These are phyloP conservation scores for Phoebastria nigripes DNA, from an alignment of 2,797 vertebrate species.

Conservation along the genomic window DNA sequence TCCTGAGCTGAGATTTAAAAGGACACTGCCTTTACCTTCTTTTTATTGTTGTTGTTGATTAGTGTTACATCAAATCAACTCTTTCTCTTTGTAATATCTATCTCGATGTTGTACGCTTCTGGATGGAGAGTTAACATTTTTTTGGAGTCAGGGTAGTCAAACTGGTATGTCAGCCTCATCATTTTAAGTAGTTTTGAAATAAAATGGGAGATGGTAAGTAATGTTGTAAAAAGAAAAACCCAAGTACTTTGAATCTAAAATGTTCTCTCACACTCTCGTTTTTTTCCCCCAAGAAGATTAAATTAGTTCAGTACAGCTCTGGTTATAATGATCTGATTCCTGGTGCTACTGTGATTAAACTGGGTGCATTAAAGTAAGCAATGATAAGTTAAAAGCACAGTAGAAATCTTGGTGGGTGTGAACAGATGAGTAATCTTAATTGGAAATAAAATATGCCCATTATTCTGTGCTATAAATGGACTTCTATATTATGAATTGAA, in stretches of 20 bases:
- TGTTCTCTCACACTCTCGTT: background rate
- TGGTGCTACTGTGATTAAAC: conserved; percentile 63
- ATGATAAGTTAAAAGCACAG: conserved; percentile 70
- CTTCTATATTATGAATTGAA: conserved; percentile 50
- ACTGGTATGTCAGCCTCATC: background rate
- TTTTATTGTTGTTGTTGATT: background rate
- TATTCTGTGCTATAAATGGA: conserved; percentile 69
- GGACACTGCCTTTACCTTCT: background rate
- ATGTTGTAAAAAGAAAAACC: background rate
- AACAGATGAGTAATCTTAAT: conserved; percentile 74
- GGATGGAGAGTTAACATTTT: background rate
- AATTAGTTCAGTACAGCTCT: conserved; percentile 52
- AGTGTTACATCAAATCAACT: background rate
- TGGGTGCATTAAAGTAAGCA: conserved; percentile 60
- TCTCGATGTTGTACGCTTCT: background rate
- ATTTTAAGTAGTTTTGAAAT: background rate
- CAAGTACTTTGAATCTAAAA: background rate
- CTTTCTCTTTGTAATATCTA: background rate
- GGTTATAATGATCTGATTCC: conserved; percentile 60
- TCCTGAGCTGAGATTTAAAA: background rate
- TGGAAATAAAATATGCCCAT: conserved; percentile 69
- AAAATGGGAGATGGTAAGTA: background rate
- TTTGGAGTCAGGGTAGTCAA: background rate
- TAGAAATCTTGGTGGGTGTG: conserved; percentile 63
- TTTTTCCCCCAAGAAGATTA: background rate